Percentiles rank a stretch among this genome's conserved stretches.
These are phyloP conservation scores for Scotopteryx bipunctaria DNA, from an alignment of 2,888 invertebrate species.

Conservation along the genomic window DNA sequence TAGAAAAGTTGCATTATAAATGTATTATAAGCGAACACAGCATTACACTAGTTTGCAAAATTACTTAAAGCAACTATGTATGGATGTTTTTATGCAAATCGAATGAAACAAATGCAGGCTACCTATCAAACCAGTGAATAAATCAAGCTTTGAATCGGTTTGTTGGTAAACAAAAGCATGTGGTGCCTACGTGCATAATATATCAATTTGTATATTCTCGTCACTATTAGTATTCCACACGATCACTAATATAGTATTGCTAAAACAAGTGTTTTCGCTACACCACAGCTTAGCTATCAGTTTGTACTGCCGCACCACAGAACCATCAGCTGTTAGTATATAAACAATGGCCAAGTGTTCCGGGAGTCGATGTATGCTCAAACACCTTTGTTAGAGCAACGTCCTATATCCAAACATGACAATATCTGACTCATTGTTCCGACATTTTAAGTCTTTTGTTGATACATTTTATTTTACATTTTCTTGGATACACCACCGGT, in stretches of 20 bases:
- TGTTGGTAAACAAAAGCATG: constrained; percentile 27
- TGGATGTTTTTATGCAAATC: too few relatives aligned
- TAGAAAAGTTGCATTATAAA: too few relatives aligned
- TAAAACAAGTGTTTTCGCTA: constrained; percentile 15
- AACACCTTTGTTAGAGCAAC: constrained; percentile 29
- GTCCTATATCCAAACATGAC: constrained; percentile 26
- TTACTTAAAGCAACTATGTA: too few relatives aligned
- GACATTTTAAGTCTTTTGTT: constrained; percentile 9
- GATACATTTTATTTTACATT: constrained; percentile 11
- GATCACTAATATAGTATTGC: constrained; percentile 15
- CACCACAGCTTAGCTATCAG: constrained; percentile 4
- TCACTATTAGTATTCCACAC: constrained; percentile 16
- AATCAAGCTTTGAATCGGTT: constrained; percentile 1
- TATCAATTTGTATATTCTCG: constrained; percentile 12
- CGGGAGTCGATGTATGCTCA: constrained; percentile 26
- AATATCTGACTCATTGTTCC: constrained; percentile 22
- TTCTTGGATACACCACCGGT: constrained; percentile 2
- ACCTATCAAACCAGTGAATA: not conserved
- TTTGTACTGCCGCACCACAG: constrained; percentile 10
- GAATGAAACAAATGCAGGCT: too few relatives aligned
- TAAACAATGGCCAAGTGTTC: constrained; percentile 25
- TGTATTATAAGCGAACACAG: too few relatives aligned
- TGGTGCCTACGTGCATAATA: constrained; percentile 6
- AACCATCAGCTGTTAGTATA: constrained; percentile 18
- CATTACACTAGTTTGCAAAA: too few relatives aligned